Percentiles rank a stretch among this genome's conserved stretches.
Evolutionary conservation across 2,113 vertebrate genomes (phyloP).

Genomic region (Bambusicola thoracicus): DNA sequence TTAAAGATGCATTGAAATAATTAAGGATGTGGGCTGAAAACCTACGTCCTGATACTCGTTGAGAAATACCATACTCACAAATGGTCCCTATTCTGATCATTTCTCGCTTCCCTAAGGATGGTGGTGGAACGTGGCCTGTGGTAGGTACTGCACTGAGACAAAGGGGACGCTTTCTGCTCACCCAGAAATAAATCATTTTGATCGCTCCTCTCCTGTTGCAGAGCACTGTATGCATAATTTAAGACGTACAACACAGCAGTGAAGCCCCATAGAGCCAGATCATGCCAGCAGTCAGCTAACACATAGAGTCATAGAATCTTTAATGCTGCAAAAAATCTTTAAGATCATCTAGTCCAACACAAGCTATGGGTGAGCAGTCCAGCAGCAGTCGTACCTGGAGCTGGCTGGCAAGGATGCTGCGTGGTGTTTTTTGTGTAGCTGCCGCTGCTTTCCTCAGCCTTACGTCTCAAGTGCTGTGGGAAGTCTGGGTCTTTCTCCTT

Average conservation of each 20-base stretch:
- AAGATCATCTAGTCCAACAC: no score
- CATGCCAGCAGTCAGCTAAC: not conserved
- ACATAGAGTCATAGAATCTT: no score
- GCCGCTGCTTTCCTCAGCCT: not conserved
- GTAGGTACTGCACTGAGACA: conserved; percentile 34
- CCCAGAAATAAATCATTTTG: conserved; percentile 52
- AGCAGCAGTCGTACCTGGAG: not conserved
- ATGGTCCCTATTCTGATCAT: not conserved
- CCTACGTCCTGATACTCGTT: conserved; percentile 3
- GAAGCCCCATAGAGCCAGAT: not conserved
- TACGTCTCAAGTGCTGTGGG: not conserved
- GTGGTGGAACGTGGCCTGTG: not conserved
- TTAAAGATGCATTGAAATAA: conserved; percentile 49
- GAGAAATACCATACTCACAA: conserved; percentile 2
- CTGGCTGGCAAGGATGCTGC: not conserved
- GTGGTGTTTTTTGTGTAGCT: rapidly evolving
- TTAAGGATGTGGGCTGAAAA: conserved; percentile 39
- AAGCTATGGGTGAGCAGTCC: not conserved
- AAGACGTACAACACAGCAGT: not conserved
- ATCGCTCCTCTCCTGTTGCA: conserved; percentile 4
- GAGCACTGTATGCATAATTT: not conserved
- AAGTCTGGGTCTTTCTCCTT: not conserved
- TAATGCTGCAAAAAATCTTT: no score
- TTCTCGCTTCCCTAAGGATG: not conserved
- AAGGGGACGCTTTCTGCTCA: not conserved